Base-by-base conservation (phyloP, 2,113 vertebrate genomes). In the Ursus arctos region DNA sequence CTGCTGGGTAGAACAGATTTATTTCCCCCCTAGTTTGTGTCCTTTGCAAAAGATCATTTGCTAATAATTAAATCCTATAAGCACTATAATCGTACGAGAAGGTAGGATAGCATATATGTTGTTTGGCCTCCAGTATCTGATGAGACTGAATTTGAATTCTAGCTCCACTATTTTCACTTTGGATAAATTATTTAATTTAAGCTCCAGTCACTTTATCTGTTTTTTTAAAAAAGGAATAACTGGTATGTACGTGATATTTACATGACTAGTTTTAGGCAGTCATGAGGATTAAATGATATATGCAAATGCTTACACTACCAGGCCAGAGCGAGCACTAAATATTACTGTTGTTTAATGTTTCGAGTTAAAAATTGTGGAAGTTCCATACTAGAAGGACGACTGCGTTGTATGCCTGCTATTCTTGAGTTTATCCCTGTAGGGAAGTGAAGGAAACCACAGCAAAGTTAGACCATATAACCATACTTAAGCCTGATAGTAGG, bases 1-100 rank as follows among this genome's bases (percentile, higher is more conserved):
- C 21, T 91, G 26, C 88, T 89, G n/a, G 36, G 36, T 92, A 76
- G 69, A 94, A 96, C 24, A 83, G 74, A 94, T 87, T 88, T 81
- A 86, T 95, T 97, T 92, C 10, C 24, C 69, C 3, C 18, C 33
- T 24, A 63, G 53, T 92, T 83, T 63, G 51, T 91, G 36, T 89
- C 24, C 24, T 96, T 79, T 90, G 40, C 55, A 51, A 94, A 89
- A 95, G 57, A 93, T 59, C 65, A 67, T 79, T 91, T 82, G 53
- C 55, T 67, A 16, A 16, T 88, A 80, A 86, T 87, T 83, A 76
- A 77, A 91, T 88, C 53, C 92, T 88, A 16, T 49, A 88, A 71
- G 9, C 15, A 76, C 36, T 92, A 24, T 67, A 72, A 59, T 22
- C 91, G 83, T 86, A 72, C 6, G 61, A 92, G 18, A 69, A 93